A percentile compares a stretch with the other conserved stretches of the same genome.
Evolutionary conservation across 2,797 vertebrate species (phyloP).

Genomic region (Staurois parvus): DNA sequence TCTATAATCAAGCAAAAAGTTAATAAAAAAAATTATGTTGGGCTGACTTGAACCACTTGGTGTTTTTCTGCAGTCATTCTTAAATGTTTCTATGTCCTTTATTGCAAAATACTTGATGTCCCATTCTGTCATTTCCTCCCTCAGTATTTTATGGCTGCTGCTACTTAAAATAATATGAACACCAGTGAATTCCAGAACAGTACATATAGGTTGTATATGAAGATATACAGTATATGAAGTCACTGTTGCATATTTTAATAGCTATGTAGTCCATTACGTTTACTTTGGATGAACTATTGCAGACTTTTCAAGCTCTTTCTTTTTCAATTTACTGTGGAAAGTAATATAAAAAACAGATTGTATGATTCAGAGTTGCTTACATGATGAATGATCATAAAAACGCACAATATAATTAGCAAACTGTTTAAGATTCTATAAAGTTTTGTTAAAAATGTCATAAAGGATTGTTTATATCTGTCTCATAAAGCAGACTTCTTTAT

Average conservation of each 20-base stretch:
- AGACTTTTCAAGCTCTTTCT: not conserved
- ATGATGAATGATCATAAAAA: slow-evolving; percentile 50
- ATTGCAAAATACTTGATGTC: no score
- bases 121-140: no score
- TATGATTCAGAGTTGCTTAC: slow-evolving; percentile 42
- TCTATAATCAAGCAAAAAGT: not conserved
- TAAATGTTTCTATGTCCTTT: no score
- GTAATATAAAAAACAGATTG: slow-evolving; percentile 51
- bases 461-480: slow-evolving; percentile 45
- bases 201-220: not conserved
- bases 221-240: not conserved
- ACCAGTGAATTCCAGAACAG: no score
- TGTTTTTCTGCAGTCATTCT: no score
- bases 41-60: no score
- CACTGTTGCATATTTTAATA: not conserved
- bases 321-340: slow-evolving; percentile 27
- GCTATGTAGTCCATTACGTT: not conserved
- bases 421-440: slow-evolving; percentile 57
- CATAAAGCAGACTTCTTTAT: slow-evolving; percentile 42
- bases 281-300: not conserved
- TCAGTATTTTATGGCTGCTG: no score
- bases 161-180: no score
- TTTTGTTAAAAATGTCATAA: slow-evolving; percentile 56
- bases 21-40: not conserved
- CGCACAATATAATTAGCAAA: slow-evolving; percentile 54